These are phyloP conservation scores for Sminthurinus aureus DNA, from an alignment of 2,888 invertebrate genomes.

Conservation along the genomic window DNA sequence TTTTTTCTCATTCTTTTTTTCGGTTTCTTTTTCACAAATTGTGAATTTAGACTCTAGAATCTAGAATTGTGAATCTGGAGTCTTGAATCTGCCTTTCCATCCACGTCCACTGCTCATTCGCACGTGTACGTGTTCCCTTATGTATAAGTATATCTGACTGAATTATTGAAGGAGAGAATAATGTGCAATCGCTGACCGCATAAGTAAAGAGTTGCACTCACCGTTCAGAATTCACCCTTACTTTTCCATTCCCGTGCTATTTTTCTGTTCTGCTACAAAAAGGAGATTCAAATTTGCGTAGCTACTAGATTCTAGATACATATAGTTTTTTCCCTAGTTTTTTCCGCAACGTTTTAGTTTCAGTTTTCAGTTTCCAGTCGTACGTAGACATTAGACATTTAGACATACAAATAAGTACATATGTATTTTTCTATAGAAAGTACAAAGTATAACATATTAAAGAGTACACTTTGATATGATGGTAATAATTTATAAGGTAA, in stretches of 20 bases:
- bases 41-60: constrained; percentile 15
- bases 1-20: too few species aligned
- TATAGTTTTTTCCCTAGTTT: too few species aligned
- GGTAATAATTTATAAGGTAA: not conserved
- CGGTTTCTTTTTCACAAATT: too few species aligned
- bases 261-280: not conserved
- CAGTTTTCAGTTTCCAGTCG: not conserved
- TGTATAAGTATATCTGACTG: not conserved
- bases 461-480: not conserved
- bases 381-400: not conserved
- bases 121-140: not conserved
- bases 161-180: not conserved
- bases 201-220: not conserved
- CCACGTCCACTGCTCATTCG: not conserved
- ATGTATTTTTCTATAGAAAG: not conserved
- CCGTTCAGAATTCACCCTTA: too few species aligned
- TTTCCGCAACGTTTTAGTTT: not conserved
- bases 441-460: not conserved
- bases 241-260: not conserved
- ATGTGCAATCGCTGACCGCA: not conserved
- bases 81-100: constrained; percentile 5
- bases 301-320: too few species aligned
- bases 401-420: too few species aligned
- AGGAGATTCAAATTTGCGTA: not conserved
- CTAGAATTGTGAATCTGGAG: constrained; percentile 3